phyloP scores from a whole-genome alignment of 2,797 vertebrate species.

The Otus scops region DNA sequence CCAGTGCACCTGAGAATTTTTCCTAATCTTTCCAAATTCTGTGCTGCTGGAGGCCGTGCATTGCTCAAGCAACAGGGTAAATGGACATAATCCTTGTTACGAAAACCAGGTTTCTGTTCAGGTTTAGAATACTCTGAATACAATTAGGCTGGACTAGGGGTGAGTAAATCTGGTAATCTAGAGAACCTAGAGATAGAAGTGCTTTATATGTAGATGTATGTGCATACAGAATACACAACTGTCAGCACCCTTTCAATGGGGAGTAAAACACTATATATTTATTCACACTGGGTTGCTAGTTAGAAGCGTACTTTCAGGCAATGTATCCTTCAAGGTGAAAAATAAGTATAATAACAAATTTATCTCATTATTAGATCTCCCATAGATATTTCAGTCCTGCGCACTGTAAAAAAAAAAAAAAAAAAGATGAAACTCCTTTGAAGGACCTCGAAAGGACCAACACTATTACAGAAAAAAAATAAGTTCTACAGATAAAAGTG shows the following conservation, averaged over 20 bases:
- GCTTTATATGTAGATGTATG: background rate
- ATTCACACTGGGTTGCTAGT: background rate
- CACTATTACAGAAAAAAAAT: background rate
- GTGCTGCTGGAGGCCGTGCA: background rate
- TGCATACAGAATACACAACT: background rate
- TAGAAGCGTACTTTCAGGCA: background rate
- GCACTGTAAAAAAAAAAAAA: background rate
- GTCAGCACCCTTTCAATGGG: background rate
- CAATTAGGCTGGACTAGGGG: background rate
- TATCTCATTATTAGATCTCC: background rate
- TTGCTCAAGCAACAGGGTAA: background rate
- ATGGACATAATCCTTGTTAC: background rate
- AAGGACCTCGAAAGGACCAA: background rate
- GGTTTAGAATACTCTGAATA: background rate
- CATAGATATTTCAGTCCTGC: background rate
- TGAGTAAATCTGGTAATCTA: background rate
- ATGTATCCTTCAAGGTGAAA: background rate
- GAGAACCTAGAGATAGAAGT: background rate
- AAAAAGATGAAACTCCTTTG: background rate
- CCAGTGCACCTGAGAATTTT: background rate
- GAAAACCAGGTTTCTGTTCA: background rate
- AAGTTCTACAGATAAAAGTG: constrained; percentile 22
- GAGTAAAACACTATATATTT: background rate
- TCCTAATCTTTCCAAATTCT: background rate
- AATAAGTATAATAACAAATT: background rate